Conservation (phyloP, 1,140 invertebrate genomes). For the Chironomus striatipennis region DNA sequence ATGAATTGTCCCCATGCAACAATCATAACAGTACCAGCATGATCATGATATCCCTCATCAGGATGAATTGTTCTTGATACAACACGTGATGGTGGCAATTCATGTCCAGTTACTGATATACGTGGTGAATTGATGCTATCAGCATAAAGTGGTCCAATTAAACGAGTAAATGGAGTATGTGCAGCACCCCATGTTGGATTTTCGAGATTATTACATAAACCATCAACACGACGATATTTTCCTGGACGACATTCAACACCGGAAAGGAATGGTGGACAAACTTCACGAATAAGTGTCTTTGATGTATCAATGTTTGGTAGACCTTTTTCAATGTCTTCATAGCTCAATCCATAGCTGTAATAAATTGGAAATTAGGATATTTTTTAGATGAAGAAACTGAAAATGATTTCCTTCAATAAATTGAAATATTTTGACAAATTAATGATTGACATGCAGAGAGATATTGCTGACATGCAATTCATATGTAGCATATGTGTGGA, state of each 20-base stretch:
- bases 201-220: slow-evolving; percentile 85
- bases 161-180: slow-evolving; percentile 69
- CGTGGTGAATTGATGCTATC: slow-evolving; percentile 75
- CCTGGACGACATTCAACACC: slow-evolving; percentile 79
- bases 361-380: slow-evolving; percentile 28
- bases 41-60: slow-evolving; percentile 85
- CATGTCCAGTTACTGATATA: slow-evolving; percentile 60
- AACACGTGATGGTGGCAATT: slow-evolving; percentile 68
- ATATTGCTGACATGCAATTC: not conserved
- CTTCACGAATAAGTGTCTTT: slow-evolving; percentile 75
- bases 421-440: not conserved
- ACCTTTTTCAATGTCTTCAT: slow-evolving; percentile 79
- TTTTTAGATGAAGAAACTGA: not conserved
- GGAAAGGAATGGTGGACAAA: slow-evolving; percentile 79
- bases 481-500: not conserved
- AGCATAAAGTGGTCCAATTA: slow-evolving; percentile 67
- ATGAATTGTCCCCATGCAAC: slow-evolving; percentile 93
- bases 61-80: slow-evolving; percentile 85
- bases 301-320: slow-evolving; percentile 83
- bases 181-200: slow-evolving; percentile 87
- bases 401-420: not conserved
- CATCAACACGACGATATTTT: slow-evolving; percentile 85
- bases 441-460: not conserved
- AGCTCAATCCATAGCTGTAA: slow-evolving; percentile 68
- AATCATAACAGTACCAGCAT: slow-evolving; percentile 87